These are phyloP conservation scores for Leucoma salicis DNA, from an alignment of 2,888 invertebrate species.

Conservation along the genomic window DNA sequence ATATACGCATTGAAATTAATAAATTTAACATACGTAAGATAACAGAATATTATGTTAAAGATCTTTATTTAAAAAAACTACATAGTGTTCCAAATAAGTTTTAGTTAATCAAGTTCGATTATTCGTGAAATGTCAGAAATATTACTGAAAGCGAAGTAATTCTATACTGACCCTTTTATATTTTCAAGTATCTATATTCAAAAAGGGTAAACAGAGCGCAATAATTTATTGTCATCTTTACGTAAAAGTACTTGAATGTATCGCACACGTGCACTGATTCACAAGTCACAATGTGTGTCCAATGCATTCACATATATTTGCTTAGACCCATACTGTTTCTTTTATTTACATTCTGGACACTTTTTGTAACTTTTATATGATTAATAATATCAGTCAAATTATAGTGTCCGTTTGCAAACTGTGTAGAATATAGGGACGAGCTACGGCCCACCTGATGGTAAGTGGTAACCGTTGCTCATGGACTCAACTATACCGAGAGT, in stretches of 20 bases:
- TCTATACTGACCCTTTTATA: not conserved
- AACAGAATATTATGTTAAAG: too few species aligned
- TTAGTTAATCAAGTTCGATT: slow-evolving; percentile 17
- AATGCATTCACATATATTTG: slow-evolving; percentile 61
- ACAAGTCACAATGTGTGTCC: slow-evolving; percentile 51
- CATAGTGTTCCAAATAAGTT: too few species aligned
- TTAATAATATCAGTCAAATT: slow-evolving; percentile 13
- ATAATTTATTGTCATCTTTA: slow-evolving; percentile 52
- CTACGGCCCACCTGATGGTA: too few species aligned
- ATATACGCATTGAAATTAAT: too few species aligned
- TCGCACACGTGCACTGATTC: slow-evolving; percentile 61
- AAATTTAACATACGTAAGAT: too few species aligned
- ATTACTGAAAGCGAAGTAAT: not conserved
- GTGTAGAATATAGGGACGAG: too few species aligned
- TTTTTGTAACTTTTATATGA: slow-evolving; percentile 20
- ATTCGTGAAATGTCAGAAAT: slow-evolving; percentile 7
- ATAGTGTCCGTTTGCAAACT: too few species aligned
- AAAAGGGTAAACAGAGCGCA: slow-evolving; percentile 58
- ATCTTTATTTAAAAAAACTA: too few species aligned
- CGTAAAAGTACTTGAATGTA: slow-evolving; percentile 40
- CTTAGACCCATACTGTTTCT: slow-evolving; percentile 40
- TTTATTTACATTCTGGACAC: slow-evolving; percentile 44
- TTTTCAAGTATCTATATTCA: slow-evolving; percentile 22
- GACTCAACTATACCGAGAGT: too few species aligned
- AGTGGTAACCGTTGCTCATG: too few species aligned